A percentile compares a stretch with the other conserved stretches of the same genome.
Conservation (phyloP, 2,113 vertebrate genomes). For the Phylloscopus trochiloides region DNA sequence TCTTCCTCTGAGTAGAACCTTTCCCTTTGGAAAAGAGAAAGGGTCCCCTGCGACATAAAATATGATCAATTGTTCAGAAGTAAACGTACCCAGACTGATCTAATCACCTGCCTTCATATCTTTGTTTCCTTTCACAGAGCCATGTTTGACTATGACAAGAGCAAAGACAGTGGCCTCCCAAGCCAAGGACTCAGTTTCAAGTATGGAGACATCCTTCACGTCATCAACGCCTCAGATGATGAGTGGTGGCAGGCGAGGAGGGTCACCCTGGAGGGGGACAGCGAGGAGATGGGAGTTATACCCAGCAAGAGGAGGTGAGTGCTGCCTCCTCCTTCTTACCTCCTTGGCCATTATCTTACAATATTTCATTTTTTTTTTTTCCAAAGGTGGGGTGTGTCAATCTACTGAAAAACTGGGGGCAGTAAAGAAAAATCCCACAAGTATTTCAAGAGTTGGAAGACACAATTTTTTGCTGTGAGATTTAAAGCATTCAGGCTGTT, state of each 20-base stretch:
- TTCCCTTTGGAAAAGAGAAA: background rate
- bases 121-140: slow-evolving; percentile 75
- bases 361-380: background rate
- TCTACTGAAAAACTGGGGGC: background rate
- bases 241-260: slow-evolving; percentile 97
- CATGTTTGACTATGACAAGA: slow-evolving; percentile 95
- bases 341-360: background rate
- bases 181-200: slow-evolving; percentile 97
- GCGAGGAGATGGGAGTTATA: slow-evolving; percentile 96
- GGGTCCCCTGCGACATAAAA: background rate
- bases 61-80: background rate
- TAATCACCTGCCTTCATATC: background rate
- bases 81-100: background rate
- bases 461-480: background rate
- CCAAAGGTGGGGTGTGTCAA: background rate
- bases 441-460: background rate
- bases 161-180: slow-evolving; percentile 94
- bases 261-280: slow-evolving; percentile 90
- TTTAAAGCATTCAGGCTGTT: background rate
- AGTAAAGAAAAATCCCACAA: background rate
- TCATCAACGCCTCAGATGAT: slow-evolving; percentile 95
- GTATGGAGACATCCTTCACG: slow-evolving; percentile 94
- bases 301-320: slow-evolving; percentile 93
- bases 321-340: background rate
- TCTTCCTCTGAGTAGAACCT: background rate